A percentile compares a stretch with the other conserved stretches of the same genome.
Evolutionary conservation across 53 echinoderm and acorn worm genomes (phyloP).

Genomic region (Henricia sp.): DNA sequence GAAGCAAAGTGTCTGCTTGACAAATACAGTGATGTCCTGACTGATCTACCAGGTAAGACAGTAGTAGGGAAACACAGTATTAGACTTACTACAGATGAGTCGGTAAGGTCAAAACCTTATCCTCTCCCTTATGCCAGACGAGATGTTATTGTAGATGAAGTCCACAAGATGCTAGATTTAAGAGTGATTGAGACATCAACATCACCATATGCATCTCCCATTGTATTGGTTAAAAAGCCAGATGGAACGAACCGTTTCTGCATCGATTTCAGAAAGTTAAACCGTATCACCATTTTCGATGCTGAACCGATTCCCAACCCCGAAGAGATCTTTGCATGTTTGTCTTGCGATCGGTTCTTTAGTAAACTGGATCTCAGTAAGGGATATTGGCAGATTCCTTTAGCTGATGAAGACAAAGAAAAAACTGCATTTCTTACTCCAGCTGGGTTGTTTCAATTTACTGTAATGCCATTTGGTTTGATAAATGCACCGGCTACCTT

Average conservation of each 20-base stretch:
- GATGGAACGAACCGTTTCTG: conserved; percentile 6
- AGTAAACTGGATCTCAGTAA: conserved; percentile 37
- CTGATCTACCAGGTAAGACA: conserved; percentile 51
- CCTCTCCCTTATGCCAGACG: conserved; percentile 22
- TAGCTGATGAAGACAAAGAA: background rate
- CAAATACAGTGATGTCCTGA: conserved; percentile 25
- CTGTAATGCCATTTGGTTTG: conserved; percentile 64
- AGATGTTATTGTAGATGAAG: conserved; percentile 15
- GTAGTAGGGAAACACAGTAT: conserved; percentile 8
- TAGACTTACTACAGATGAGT: conserved; percentile 8
- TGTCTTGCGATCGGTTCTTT: conserved; percentile 30
- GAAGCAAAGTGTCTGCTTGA: conserved; percentile 4
- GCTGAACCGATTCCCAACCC: conserved; percentile 47
- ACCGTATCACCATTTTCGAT: conserved; percentile 38
- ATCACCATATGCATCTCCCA: conserved; percentile 47
- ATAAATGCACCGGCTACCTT: conserved; percentile 58
- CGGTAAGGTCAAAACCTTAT: conserved; percentile 18
- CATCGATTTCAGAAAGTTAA: conserved; percentile 38
- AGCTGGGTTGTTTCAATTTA: conserved; percentile 55
- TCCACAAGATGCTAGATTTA: background rate
- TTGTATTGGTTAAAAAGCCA: conserved; percentile 37
- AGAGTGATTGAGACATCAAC: conserved; percentile 32
- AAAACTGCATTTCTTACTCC: conserved; percentile 51
- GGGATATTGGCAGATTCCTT: conserved; percentile 28
- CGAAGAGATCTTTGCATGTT: conserved; percentile 43